Base-by-base conservation (phyloP, 2,888 invertebrate genomes). In the Sarcophaga carnaria region DNA sequence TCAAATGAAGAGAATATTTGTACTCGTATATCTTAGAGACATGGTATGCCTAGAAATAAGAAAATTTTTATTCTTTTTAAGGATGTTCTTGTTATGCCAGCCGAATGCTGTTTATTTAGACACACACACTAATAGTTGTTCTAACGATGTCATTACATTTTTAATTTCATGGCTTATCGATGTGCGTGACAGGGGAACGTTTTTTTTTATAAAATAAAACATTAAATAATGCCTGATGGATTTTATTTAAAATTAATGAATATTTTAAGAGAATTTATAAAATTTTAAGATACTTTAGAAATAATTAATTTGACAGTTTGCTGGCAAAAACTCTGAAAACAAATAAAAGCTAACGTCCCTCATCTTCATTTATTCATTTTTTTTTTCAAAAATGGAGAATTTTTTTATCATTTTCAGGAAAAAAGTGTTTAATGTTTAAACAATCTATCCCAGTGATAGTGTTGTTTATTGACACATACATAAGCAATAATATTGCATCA, bases 121-220 rank as follows among this genome's bases (percentile, higher is more conserved):
- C 54, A 54, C 54, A 12, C 49, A 27, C 8, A 0, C 17, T 14
- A 54, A 54, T 54, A 54, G 12, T 54, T 54, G 54, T 54, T 54
- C 17, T 54, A 54, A 17, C 17, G 54, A 14, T 17, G 54, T 54
- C 54, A 54, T 54, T 54, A 54, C 54, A 17, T 66, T 66, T 45
- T 66, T 37, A 66, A 66, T 66, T 66, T 66, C 66, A 17, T 66
- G 66, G 14, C 17, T 37, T 66, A 12, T 14, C 14, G 66, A 66
- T 37, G 27, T 66, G 66, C 5, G 17, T 14, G 37, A 66, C 37
- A 66, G 17, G 45, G 37, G 6, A 66, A n/a, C 12, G 54, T 54
- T 12, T 54, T 54, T 54, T 54, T 54, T 54, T 4, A 14, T 14
- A 17, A 14, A 54, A 54, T 49, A 14, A 54, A 54, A 54, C 1